phyloP scores from a whole-genome alignment of 1,140 invertebrate species.

The Leptonema lineaticorne region DNA sequence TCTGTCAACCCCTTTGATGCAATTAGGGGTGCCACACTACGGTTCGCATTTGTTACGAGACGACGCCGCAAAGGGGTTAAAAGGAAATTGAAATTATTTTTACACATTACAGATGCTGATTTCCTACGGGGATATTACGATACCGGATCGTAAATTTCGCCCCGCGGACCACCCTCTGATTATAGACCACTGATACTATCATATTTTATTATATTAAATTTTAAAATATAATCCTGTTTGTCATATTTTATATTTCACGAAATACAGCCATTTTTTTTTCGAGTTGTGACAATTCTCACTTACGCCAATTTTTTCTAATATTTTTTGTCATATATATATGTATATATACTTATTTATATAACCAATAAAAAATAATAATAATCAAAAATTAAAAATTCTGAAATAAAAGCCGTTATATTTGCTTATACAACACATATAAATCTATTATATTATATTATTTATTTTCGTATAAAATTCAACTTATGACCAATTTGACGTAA shows the following conservation, averaged over 20 bases:
- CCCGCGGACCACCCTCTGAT: too few relatives aligned
- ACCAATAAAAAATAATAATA: too few relatives aligned
- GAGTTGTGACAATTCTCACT: neutral
- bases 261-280: neutral
- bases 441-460: too few relatives aligned
- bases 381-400: too few relatives aligned
- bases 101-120: constrained; percentile 28
- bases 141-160: constrained; percentile 21
- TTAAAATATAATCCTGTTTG: neutral
- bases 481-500: too few relatives aligned
- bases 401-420: too few relatives aligned
- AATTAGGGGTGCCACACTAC: constrained; percentile 7
- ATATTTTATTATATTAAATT: neutral
- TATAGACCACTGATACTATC: neutral
- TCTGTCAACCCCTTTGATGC: constrained; percentile 7
- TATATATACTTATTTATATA: neutral
- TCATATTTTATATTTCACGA: neutral
- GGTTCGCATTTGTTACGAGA: constrained; percentile 9
- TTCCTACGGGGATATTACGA: constrained; percentile 25
- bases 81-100: constrained; percentile 25
- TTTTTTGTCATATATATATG: neutral
- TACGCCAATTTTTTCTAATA: too few relatives aligned
- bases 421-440: too few relatives aligned
- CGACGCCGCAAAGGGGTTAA: constrained; percentile 9
- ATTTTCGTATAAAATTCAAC: too few relatives aligned